Evolutionary conservation across 2,113 vertebrate genomes (phyloP).

Genomic region (Dicerorhinus sumatrensis): DNA sequence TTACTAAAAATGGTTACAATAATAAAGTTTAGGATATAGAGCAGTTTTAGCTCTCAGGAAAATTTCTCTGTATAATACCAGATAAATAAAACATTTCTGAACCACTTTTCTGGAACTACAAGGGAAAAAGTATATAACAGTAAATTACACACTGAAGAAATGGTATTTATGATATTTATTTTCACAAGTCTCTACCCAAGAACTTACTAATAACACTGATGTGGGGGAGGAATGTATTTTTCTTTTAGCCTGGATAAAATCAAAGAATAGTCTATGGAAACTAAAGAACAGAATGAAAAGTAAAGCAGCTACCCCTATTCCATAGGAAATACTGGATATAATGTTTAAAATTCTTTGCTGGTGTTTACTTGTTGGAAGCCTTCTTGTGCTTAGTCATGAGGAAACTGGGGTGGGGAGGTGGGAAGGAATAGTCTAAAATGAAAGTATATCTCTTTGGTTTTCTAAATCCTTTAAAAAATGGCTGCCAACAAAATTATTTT

Average conservation of each 20-base stretch:
- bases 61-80: conserved; percentile 14
- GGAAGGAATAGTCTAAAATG: conserved; percentile 50
- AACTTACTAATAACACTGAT: conserved; percentile 33
- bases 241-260: conserved; percentile 54
- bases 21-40: conserved; percentile 43
- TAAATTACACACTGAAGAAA: conserved; percentile 46
- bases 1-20: conserved; percentile 20
- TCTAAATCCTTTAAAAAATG: conserved; percentile 37
- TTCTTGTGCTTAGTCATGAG: conserved; percentile 44
- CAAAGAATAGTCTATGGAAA: conserved; percentile 43
- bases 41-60: conserved; percentile 29
- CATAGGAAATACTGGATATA: neutral
- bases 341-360: conserved; percentile 19
- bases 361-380: conserved; percentile 41
- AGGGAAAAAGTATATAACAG: neutral
- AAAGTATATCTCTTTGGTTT: conserved; percentile 40
- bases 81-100: conserved; percentile 50
- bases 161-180: conserved; percentile 7
- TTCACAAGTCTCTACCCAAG: conserved; percentile 48
- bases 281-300: conserved; percentile 59
- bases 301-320: neutral
- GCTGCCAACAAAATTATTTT: conserved; percentile 49
- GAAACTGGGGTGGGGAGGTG: neutral
- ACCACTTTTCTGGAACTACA: conserved; percentile 51
- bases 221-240: neutral